These are phyloP conservation scores for Saccopteryx leptura DNA, from an alignment of 2,113 vertebrate genomes.

Conservation along the genomic window DNA sequence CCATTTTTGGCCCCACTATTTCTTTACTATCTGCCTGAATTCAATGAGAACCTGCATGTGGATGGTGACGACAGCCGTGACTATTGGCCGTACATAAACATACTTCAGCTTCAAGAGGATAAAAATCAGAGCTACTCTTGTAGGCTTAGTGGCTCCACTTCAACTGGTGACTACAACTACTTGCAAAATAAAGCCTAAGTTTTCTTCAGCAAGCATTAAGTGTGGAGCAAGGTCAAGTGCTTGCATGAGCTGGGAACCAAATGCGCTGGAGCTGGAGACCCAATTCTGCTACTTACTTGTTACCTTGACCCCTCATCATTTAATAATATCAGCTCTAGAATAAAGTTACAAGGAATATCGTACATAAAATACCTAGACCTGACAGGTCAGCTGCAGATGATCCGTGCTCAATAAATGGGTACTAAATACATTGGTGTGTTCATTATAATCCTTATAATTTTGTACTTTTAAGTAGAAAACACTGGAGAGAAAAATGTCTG, in stretches of 20 bases:
- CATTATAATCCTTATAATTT: constrained; percentile 13
- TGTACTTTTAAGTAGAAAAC: neutral
- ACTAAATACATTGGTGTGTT: neutral
- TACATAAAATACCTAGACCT: neutral
- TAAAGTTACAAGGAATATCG: neutral
- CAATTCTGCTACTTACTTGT: neutral
- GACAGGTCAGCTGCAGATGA: neutral
- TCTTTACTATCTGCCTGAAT: no score
- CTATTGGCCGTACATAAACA: neutral
- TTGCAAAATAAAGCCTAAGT: neutral
- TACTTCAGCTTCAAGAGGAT: neutral
- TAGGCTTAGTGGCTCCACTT: neutral
- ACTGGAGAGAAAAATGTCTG: neutral
- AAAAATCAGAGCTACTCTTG: constrained; percentile 20
- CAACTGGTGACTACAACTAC: neutral
- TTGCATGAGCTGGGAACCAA: neutral
- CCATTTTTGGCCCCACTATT: no score
- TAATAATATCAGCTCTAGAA: neutral
- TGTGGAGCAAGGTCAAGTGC: neutral
- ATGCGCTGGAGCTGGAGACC: neutral
- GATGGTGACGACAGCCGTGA: no score
- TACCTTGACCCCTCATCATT: neutral
- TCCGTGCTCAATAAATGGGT: neutral
- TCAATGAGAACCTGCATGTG: no score
- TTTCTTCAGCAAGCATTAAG: neutral